A percentile compares a stretch with the other conserved stretches of the same genome.
phyloP scores from a whole-genome alignment of 2,888 invertebrate genomes.

The Danaus chrysippus region DNA sequence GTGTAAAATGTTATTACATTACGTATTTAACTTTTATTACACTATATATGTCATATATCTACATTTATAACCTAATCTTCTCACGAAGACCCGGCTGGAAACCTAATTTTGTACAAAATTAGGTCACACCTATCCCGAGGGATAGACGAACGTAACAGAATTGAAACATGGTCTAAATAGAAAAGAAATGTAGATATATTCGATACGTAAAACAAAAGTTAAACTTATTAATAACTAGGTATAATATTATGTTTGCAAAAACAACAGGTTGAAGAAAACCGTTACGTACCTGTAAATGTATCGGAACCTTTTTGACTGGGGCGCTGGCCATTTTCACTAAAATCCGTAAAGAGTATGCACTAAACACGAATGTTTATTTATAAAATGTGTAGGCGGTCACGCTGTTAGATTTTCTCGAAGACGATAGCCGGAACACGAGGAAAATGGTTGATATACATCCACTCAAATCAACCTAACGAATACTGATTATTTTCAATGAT shows the following conservation, averaged over 20 bases:
- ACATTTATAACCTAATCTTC: not conserved
- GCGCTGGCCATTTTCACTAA: constrained; percentile 80
- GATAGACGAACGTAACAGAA: constrained; percentile 24
- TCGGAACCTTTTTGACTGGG: constrained; percentile 96
- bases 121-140: constrained; percentile 45
- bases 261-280: constrained; percentile 55
- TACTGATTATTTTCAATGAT: constrained; percentile 52
- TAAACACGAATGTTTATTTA: constrained; percentile 62
- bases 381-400: constrained; percentile 61
- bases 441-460: constrained; percentile 42
- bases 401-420: constrained; percentile 47
- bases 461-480: constrained; percentile 51
- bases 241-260: constrained; percentile 32
- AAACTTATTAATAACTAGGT: no score
- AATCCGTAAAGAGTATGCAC: constrained; percentile 57
- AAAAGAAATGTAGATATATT: no score
- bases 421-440: constrained; percentile 27
- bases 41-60: not conserved
- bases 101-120: constrained; percentile 43
- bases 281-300: constrained; percentile 90
- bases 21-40: not conserved
- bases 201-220: no score
- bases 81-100: constrained; percentile 32
- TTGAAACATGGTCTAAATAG: not conserved
- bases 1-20: constrained; percentile 1